A percentile compares a stretch with the other conserved stretches of the same genome.
Conservation (phyloP, 2,888 invertebrate genomes). For the Masnerella sp. region DNA sequence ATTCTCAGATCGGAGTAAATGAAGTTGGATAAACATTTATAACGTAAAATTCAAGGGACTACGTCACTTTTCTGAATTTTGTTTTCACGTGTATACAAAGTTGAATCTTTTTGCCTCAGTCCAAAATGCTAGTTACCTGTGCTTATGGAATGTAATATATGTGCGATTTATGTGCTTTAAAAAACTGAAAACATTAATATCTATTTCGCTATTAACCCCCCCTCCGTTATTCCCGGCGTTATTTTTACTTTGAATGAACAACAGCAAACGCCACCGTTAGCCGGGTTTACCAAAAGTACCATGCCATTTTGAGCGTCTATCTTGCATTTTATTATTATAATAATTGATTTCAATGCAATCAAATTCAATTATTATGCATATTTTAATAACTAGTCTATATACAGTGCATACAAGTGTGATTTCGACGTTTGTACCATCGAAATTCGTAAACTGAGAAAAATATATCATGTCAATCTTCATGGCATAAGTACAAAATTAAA, state of each 20-base stretch:
- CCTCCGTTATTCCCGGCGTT: too few relatives aligned
- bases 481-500: too few relatives aligned
- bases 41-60: too few relatives aligned
- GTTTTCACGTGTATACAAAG: slow-evolving; percentile 24
- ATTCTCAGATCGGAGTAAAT: too few relatives aligned
- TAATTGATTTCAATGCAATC: slow-evolving; percentile 48
- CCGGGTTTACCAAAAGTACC: too few relatives aligned
- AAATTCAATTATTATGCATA: too few relatives aligned
- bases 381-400: slow-evolving; percentile 72
- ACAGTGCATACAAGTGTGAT: slow-evolving; percentile 67
- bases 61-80: slow-evolving; percentile 10
- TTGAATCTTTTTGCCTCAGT: slow-evolving; percentile 14
- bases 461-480: slow-evolving; percentile 3
- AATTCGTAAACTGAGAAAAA: slow-evolving; percentile 17
- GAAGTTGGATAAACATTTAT: too few relatives aligned
- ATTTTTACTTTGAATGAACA: slow-evolving; percentile 3
- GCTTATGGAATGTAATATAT: slow-evolving; percentile 48
- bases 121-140: slow-evolving; percentile 42
- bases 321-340: slow-evolving; percentile 54
- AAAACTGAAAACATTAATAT: slow-evolving; percentile 30
- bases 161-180: slow-evolving; percentile 44
- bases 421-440: slow-evolving; percentile 36
- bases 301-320: slow-evolving; percentile 52
- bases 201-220: slow-evolving; percentile 23
- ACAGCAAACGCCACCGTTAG: too few relatives aligned